A percentile compares a stretch with the other conserved stretches of the same genome.
Conservation (phyloP, 2,113 vertebrate species). For the Ciconia boyciana region DNA sequence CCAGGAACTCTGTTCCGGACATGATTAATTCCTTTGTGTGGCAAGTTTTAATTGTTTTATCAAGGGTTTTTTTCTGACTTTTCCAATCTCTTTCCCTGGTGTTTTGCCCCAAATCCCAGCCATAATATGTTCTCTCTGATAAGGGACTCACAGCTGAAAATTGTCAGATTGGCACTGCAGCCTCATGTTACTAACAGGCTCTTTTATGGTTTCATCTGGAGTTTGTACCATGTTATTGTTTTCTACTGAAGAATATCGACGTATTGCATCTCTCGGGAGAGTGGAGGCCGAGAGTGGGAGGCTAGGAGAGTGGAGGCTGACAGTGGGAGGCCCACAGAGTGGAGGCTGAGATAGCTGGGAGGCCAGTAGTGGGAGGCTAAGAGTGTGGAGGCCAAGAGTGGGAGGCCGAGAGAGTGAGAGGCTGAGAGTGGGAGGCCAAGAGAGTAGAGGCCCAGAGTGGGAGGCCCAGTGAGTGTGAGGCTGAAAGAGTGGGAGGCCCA, state of each 20-base stretch:
- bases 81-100: not conserved
- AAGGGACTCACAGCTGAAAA: not conserved
- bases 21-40: not conserved
- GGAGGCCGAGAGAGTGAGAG: not conserved
- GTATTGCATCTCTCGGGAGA: not conserved
- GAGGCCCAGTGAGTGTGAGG: not conserved
- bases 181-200: not conserved
- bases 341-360: not conserved
- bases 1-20: constrained; percentile 17
- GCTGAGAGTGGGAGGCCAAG: not conserved
- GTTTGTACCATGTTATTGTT: not conserved
- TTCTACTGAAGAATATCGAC: not conserved
- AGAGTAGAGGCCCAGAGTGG: not conserved
- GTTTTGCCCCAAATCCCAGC: constrained; percentile 29
- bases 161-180: not conserved
- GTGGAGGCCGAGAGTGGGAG: too few species aligned
- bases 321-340: too few species aligned
- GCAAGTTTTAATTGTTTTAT: constrained; percentile 47
- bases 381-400: not conserved
- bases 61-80: not conserved
- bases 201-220: not conserved
- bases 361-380: not conserved
- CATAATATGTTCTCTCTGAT: constrained; percentile 2
- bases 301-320: not conserved
- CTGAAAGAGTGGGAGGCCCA: not conserved